Percentiles rank a stretch among this genome's conserved stretches.
Evolutionary conservation across 2,113 vertebrate species (phyloP).

Genomic region (Pelecanoides urinatrix): DNA sequence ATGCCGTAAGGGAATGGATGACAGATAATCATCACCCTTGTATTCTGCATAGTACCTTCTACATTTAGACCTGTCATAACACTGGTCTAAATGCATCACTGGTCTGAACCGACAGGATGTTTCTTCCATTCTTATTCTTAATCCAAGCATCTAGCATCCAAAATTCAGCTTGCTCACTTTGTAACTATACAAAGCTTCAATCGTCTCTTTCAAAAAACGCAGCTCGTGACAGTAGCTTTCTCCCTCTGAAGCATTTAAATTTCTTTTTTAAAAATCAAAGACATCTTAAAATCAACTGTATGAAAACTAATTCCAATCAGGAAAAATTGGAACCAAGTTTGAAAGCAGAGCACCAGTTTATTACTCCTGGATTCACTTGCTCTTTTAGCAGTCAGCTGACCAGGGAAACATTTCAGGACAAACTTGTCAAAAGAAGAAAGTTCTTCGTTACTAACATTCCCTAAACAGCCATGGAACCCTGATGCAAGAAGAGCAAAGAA

Average conservation of each 20-base stretch:
- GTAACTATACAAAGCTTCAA: not conserved
- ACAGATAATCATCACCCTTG: not conserved
- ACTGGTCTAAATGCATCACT: not conserved
- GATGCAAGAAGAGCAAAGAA: not conserved
- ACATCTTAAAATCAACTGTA: not conserved
- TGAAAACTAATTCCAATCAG: not conserved
- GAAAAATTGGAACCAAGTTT: not conserved
- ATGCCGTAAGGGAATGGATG: not conserved
- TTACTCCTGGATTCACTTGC: not conserved
- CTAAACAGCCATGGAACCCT: not conserved
- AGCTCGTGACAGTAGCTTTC: accelerated
- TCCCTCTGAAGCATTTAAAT: not conserved
- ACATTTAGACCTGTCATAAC: not conserved
- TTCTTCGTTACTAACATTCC: not conserved
- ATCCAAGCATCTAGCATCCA: not conserved
- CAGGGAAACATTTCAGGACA: not conserved
- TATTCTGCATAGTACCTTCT: not conserved
- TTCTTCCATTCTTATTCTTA: not conserved
- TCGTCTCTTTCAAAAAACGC: not conserved
- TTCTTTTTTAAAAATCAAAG: not conserved
- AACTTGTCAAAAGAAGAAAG: not conserved
- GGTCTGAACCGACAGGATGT: not conserved
- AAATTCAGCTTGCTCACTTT: not conserved
- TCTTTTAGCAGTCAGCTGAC: not conserved
- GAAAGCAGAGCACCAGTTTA: not conserved